A percentile compares a stretch with the other conserved stretches of the same genome.
Conservation (phyloP, 2,888 invertebrate species). For the Eupithecia tripunctaria region DNA sequence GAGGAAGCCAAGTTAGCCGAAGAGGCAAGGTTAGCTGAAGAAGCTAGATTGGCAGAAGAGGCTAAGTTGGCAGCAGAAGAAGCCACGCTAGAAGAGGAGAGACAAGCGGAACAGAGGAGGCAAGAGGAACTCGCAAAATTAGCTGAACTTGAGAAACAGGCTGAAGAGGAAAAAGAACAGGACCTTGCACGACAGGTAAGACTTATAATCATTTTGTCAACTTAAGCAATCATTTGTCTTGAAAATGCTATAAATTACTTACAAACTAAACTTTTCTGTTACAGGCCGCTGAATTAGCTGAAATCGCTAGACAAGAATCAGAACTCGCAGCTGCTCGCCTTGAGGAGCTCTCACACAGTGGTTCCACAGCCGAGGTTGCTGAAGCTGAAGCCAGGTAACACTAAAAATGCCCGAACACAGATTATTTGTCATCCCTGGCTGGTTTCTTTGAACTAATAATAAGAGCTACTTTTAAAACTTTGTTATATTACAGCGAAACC, state of each 20-base stretch:
- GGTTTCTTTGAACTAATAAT: background rate
- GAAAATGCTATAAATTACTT: background rate
- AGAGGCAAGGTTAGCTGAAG: conserved; percentile 73
- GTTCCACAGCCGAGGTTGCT: conserved; percentile 69
- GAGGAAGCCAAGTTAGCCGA: conserved; percentile 74
- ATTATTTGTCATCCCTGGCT: background rate
- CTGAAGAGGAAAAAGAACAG: conserved; percentile 86
- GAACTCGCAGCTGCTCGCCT: conserved; percentile 85
- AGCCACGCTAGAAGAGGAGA: conserved; percentile 75
- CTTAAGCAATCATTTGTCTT: background rate
- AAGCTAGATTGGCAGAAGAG: conserved; percentile 71
- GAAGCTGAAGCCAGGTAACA: conserved; percentile 64
- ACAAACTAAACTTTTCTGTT: conserved; percentile 20
- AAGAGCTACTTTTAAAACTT: background rate
- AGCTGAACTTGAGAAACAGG: conserved; percentile 85
- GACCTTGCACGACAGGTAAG: conserved; percentile 87
- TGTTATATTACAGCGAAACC: conserved; percentile 59
- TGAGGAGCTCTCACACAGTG: conserved; percentile 81
- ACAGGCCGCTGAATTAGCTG: conserved; percentile 88
- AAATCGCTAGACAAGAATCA: conserved; percentile 85
- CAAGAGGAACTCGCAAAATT: conserved; percentile 83
- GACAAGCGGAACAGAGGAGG: conserved; percentile 80
- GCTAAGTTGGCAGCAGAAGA: conserved; percentile 78
- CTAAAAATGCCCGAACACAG: background rate
- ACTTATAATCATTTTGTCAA: background rate